phyloP scores from a whole-genome alignment of 2,113 vertebrate genomes.

The Microtus oregoni region DNA sequence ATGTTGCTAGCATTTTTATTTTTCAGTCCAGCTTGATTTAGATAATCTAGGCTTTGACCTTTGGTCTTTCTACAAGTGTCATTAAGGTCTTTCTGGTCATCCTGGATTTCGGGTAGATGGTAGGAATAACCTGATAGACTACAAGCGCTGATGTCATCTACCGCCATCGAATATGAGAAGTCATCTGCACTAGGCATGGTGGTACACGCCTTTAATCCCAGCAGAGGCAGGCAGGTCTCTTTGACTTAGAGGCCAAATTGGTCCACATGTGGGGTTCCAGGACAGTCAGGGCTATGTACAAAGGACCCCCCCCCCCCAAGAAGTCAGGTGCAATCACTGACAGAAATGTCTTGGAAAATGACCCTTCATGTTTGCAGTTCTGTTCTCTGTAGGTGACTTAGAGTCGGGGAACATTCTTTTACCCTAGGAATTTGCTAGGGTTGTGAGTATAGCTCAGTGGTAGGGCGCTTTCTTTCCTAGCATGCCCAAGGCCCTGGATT shows the following conservation, averaged over 20 bases:
- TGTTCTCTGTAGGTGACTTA: conserved; percentile 67
- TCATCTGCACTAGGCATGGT: no score
- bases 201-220: not conserved
- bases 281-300: no score
- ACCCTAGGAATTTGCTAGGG: conserved; percentile 54
- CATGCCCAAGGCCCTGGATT: not conserved
- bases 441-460: not conserved
- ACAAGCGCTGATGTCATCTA: not conserved
- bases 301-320: not conserved
- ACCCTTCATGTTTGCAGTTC: conserved; percentile 67
- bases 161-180: not conserved
- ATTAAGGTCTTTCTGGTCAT: not conserved
- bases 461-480: not conserved
- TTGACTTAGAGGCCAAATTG: not conserved
- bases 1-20: not conserved
- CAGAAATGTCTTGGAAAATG: conserved; percentile 54
- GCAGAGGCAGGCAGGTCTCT: not conserved
- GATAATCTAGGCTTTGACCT: not conserved
- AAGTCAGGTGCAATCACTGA: conserved; percentile 1
- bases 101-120: not conserved
- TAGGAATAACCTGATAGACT: not conserved
- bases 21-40: not conserved
- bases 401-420: conserved; percentile 66
- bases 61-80: not conserved
- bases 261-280: not conserved